Conservation (phyloP, 2,888 invertebrate species). For the Polyommatus icarus region DNA sequence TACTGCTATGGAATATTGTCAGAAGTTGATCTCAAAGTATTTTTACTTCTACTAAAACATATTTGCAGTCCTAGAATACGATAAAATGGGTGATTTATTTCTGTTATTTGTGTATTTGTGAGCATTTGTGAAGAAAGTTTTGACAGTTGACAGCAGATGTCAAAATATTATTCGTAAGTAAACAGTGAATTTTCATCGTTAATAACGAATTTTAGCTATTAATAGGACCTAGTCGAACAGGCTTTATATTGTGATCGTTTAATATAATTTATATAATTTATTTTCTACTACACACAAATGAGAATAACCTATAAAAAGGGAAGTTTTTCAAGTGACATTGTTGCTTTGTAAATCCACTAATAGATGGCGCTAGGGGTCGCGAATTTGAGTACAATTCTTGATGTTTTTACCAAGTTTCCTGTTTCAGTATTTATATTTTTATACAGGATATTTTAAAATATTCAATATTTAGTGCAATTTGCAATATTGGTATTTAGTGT, state of each 20-base stretch:
- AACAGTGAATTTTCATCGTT: background rate
- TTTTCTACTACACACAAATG: background rate
- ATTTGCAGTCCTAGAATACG: conserved; percentile 45
- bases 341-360: conserved; percentile 34
- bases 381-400: conserved; percentile 27
- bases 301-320: background rate
- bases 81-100: conserved; percentile 49
- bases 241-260: background rate
- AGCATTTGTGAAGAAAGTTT: conserved; percentile 74
- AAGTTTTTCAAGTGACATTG: background rate
- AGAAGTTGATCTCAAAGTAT: conserved; percentile 52
- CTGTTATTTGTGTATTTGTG: conserved; percentile 63
- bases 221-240: background rate
- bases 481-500: too few species aligned
- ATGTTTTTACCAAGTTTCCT: background rate
- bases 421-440: too few species aligned
- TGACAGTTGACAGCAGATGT: conserved; percentile 74
- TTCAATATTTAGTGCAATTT: too few species aligned
- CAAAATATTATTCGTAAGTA: conserved; percentile 34
- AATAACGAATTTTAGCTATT: background rate
- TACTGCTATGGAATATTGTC: conserved; percentile 68
- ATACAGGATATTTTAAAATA: too few species aligned
- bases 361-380: conserved; percentile 57
- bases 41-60: conserved; percentile 48
- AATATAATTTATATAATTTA: background rate